These are phyloP conservation scores for Ophion costatus DNA, from an alignment of 2,888 invertebrate species.

Conservation along the genomic window DNA sequence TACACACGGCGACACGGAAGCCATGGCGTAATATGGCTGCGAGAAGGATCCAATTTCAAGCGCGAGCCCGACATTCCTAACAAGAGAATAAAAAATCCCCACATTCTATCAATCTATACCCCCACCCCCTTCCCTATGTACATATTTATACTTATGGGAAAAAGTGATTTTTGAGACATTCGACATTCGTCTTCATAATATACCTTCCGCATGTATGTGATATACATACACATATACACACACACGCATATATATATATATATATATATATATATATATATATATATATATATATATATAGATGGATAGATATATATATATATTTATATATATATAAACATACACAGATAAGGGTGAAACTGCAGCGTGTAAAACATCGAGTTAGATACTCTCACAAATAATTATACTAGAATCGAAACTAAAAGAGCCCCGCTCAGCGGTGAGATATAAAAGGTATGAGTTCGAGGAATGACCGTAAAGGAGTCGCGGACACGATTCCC, in stretches of 20 bases:
- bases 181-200: neutral
- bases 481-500: constrained; percentile 46
- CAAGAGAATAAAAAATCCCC: constrained; percentile 65
- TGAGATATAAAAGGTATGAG: constrained; percentile 19
- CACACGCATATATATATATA: too few relatives aligned
- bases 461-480: constrained; percentile 32
- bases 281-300: too few relatives aligned
- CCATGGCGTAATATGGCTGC: constrained; percentile 47
- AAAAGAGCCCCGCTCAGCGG: constrained; percentile 15
- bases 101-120: neutral
- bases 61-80: constrained; percentile 74
- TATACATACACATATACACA: too few relatives aligned
- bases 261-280: neutral
- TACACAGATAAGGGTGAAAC: neutral
- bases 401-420: constrained; percentile 29
- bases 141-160: neutral
- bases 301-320: neutral
- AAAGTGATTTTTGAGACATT: neutral
- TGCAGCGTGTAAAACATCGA: constrained; percentile 10
- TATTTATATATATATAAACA: neutral
- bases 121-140: too few relatives aligned
- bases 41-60: constrained; percentile 73
- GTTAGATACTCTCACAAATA: constrained; percentile 24
- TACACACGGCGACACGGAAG: constrained; percentile 66
- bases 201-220: too few relatives aligned